Percentiles rank a stretch among this genome's conserved stretches.
phyloP scores from a whole-genome alignment of 2,113 vertebrate genomes.

The Shinisaurus crocodilurus region DNA sequence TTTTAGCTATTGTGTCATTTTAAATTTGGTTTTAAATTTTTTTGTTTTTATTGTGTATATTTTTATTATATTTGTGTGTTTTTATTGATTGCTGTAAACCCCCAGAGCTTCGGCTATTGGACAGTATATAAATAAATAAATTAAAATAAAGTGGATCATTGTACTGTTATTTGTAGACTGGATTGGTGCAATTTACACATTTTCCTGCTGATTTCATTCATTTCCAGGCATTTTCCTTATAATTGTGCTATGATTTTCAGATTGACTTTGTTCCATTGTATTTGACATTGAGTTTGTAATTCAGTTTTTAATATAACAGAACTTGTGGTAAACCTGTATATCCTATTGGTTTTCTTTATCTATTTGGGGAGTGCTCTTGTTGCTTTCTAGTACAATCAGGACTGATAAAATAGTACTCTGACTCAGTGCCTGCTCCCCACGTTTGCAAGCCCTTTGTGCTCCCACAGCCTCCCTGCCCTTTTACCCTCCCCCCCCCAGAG shows the following conservation, averaged over 20 bases:
- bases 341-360: neutral
- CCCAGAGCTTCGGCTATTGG: too few species aligned
- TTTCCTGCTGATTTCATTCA: neutral
- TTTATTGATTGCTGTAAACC: too few species aligned
- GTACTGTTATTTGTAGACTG: neutral
- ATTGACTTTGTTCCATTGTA: neutral
- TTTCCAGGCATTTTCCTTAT: neutral
- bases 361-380: neutral
- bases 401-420: too few species aligned
- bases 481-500: too few species aligned
- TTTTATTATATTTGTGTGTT: too few species aligned
- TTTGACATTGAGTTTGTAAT: neutral
- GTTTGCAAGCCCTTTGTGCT: too few species aligned
- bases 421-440: too few species aligned
- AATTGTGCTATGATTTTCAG: neutral
- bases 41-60: too few species aligned
- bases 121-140: too few species aligned
- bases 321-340: neutral
- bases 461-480: too few species aligned
- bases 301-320: neutral
- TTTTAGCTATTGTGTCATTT: too few species aligned
- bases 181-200: neutral
- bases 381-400: neutral
- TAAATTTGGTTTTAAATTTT: too few species aligned
- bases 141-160: neutral